A percentile compares a stretch with the other conserved stretches of the same genome.
phyloP scores from a whole-genome alignment of 1,140 invertebrate genomes.

The Diachasma alloeum region DNA sequence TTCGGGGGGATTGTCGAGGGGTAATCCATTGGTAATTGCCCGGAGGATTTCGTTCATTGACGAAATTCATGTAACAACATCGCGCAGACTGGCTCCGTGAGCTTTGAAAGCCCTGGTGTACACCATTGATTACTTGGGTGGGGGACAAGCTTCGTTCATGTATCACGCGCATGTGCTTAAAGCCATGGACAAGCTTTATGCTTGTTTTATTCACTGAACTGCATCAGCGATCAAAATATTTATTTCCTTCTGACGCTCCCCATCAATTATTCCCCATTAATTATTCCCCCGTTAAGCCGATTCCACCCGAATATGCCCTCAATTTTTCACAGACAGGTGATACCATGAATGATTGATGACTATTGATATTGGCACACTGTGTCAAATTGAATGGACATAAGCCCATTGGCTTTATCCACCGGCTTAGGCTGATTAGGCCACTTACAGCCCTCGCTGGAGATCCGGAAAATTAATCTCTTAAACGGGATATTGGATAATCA shows the following conservation, averaged over 20 bases:
- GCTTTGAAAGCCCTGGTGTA: slow-evolving; percentile 13
- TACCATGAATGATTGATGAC: neutral
- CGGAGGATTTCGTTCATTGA: neutral
- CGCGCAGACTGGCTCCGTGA: neutral
- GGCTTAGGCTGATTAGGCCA: neutral
- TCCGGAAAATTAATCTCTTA: neutral
- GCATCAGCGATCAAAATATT: neutral
- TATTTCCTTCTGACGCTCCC: too few species aligned
- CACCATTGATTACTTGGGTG: slow-evolving; percentile 25
- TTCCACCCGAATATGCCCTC: neutral
- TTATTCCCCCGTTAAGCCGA: too few species aligned
- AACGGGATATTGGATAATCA: neutral
- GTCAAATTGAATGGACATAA: neutral
- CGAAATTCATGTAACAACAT: neutral
- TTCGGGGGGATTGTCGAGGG: neutral
- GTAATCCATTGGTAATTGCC: neutral
- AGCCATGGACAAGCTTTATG: too few species aligned
- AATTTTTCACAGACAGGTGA: neutral
- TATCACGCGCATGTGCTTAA: neutral
- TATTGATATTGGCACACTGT: neutral
- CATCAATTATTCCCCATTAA: too few species aligned
- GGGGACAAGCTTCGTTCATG: neutral
- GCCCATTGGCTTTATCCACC: neutral
- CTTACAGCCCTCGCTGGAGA: neutral
- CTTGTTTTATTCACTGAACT: too few species aligned